Evolutionary conservation across 2,113 vertebrate species (phyloP).

Genomic region (Nesospiza acunhae): DNA sequence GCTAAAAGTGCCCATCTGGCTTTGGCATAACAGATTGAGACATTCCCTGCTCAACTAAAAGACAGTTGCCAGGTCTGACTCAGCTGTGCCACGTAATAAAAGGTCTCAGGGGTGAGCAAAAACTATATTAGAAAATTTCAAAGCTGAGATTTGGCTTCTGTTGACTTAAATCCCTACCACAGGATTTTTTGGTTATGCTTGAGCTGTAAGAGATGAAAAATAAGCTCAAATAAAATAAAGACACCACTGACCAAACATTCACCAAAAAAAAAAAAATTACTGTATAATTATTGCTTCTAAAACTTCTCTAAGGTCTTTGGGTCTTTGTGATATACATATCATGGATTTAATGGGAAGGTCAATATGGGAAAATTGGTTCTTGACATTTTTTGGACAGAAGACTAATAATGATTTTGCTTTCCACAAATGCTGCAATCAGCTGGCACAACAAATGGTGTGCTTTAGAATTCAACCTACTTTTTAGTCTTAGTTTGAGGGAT

Average conservation of each 20-base stretch:
- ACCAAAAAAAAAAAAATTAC: background rate
- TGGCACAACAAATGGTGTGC: background rate
- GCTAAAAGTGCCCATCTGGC: conserved; percentile 30
- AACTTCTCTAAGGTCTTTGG: background rate
- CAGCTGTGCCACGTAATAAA: conserved; percentile 9
- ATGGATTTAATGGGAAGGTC: background rate
- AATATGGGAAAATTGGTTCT: background rate
- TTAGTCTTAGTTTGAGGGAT: background rate
- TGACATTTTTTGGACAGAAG: background rate
- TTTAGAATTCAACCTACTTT: background rate
- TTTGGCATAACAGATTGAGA: conserved; percentile 30
- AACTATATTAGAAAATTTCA: background rate
- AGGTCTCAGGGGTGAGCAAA: conserved; percentile 16
- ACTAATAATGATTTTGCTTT: background rate
- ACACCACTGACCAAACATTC: background rate
- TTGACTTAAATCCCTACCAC: background rate
- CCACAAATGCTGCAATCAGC: background rate
- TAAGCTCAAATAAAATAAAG: background rate
- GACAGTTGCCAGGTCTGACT: conserved; percentile 15
- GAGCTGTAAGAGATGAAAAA: background rate
- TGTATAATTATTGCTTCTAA: background rate
- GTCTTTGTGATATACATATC: background rate
- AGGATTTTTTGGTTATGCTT: background rate
- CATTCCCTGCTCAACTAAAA: background rate
- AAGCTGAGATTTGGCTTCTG: background rate